Percentiles rank a stretch among this genome's conserved stretches.
Evolutionary conservation across 2,888 invertebrate species (phyloP).

Genomic region (Peribatodes rhomboidaria): DNA sequence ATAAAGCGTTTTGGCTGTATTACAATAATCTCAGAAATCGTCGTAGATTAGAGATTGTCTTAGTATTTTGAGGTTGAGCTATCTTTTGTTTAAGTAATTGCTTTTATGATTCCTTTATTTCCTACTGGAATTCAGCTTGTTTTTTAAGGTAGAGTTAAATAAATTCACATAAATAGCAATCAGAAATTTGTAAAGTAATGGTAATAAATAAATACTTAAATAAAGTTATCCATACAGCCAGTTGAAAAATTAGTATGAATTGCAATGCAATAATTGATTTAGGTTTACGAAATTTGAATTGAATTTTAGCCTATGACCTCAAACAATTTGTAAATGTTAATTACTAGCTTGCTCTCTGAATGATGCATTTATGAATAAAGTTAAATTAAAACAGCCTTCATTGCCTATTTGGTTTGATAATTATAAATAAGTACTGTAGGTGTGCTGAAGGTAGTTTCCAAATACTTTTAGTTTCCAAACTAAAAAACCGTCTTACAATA

Average conservation of each 20-base stretch:
- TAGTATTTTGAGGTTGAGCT: too few species aligned
- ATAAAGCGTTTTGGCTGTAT: constrained; percentile 12
- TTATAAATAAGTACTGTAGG: background rate
- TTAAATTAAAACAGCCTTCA: constrained; percentile 6
- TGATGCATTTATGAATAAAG: background rate
- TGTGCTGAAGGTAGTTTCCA: background rate
- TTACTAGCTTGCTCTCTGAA: background rate
- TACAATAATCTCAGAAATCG: constrained; percentile 4
- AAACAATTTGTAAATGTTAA: background rate
- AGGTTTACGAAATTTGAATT: background rate
- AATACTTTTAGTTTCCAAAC: too few species aligned
- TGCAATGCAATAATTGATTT: background rate
- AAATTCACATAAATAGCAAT: too few species aligned
- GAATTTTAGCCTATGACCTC: constrained; percentile 1
- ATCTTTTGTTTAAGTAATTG: too few species aligned
- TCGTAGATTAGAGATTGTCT: background rate
- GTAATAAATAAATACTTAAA: too few species aligned
- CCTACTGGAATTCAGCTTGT: too few species aligned
- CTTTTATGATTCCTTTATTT: too few species aligned
- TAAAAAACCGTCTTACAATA: too few species aligned
- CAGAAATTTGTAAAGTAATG: too few species aligned
- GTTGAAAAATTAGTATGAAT: background rate
- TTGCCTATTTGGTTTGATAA: background rate
- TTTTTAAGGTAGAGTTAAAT: too few species aligned
- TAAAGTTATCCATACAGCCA: too few species aligned